phyloP scores from a whole-genome alignment of 2,888 invertebrate genomes.

The Meloe dianella region DNA sequence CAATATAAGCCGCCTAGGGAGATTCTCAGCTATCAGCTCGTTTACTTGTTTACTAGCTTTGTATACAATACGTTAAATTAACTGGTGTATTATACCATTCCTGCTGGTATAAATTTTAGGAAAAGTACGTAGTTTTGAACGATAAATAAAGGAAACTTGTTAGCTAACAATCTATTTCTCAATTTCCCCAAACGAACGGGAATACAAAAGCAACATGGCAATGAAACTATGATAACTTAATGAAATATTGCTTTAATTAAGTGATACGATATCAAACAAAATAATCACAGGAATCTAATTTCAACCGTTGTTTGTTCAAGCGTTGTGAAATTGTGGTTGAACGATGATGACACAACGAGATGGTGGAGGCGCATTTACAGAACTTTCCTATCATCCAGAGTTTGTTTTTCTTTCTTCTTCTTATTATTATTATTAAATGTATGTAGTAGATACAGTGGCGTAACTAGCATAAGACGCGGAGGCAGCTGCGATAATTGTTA shows the following conservation, averaged over 20 bases:
- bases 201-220: slow-evolving; percentile 26
- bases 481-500: too few relatives aligned
- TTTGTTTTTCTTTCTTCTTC: too few relatives aligned
- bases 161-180: slow-evolving; percentile 11
- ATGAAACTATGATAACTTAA: slow-evolving; percentile 29
- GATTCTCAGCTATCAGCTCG: neutral
- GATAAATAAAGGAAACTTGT: slow-evolving; percentile 11
- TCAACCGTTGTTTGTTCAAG: slow-evolving; percentile 32
- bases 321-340: slow-evolving; percentile 30
- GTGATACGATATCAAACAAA: slow-evolving; percentile 33
- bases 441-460: too few relatives aligned
- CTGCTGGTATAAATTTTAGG: slow-evolving; percentile 8
- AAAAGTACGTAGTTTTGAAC: slow-evolving; percentile 9
- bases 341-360: slow-evolving; percentile 1
- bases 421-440: too few relatives aligned
- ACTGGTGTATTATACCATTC: neutral
- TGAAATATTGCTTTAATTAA: slow-evolving; percentile 35
- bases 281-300: slow-evolving; percentile 34
- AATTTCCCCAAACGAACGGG: slow-evolving; percentile 6
- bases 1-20: neutral
- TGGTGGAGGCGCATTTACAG: neutral
- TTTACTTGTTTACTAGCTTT: neutral
- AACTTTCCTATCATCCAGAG: neutral
- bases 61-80: slow-evolving; percentile 6
- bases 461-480: too few relatives aligned